Percentiles rank a stretch among this genome's conserved stretches.
Evolutionary conservation across 2,888 invertebrate species (phyloP).

Genomic region (Andrena haemorrhoa): DNA sequence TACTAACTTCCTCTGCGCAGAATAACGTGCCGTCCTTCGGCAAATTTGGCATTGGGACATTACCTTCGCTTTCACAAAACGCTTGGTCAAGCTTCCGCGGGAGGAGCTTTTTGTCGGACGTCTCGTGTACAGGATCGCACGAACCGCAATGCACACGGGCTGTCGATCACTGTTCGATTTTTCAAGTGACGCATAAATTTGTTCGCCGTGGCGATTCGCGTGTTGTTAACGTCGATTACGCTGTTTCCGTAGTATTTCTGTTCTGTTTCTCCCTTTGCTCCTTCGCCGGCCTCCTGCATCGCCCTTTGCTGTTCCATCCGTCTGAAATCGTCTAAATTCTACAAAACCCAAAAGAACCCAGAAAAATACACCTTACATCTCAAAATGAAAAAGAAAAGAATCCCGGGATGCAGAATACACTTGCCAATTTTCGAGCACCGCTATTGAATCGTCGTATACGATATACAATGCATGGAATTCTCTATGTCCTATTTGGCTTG

Average conservation of each 20-base stretch:
- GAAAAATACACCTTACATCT: too few species aligned
- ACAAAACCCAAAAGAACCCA: too few species aligned
- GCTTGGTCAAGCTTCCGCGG: slow-evolving; percentile 2
- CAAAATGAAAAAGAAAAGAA: too few species aligned
- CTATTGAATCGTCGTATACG: too few species aligned
- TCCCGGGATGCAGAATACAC: too few species aligned
- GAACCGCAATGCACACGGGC: slow-evolving; percentile 9
- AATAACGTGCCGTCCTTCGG: not conserved
- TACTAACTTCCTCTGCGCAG: not conserved
- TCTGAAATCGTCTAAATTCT: too few species aligned
- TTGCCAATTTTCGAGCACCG: too few species aligned
- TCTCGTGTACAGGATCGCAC: not conserved
- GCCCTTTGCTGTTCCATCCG: slow-evolving; percentile 18
- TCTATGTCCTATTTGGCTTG: not conserved
- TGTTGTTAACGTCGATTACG: slow-evolving; percentile 5
- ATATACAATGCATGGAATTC: not conserved
- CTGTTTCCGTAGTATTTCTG: slow-evolving; percentile 38
- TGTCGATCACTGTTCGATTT: slow-evolving; percentile 12
- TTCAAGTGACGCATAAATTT: slow-evolving; percentile 24
- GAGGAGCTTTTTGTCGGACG: slow-evolving; percentile 1
- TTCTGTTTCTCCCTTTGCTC: slow-evolving; percentile 45
- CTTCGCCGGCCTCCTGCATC: slow-evolving; percentile 12
- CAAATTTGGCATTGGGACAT: not conserved
- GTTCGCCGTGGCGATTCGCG: slow-evolving; percentile 21
- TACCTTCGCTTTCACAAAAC: not conserved